Percentiles rank a stretch among this genome's conserved stretches.
Conservation (phyloP, 2,113 vertebrate genomes). For the Poicephalus meyeri region DNA sequence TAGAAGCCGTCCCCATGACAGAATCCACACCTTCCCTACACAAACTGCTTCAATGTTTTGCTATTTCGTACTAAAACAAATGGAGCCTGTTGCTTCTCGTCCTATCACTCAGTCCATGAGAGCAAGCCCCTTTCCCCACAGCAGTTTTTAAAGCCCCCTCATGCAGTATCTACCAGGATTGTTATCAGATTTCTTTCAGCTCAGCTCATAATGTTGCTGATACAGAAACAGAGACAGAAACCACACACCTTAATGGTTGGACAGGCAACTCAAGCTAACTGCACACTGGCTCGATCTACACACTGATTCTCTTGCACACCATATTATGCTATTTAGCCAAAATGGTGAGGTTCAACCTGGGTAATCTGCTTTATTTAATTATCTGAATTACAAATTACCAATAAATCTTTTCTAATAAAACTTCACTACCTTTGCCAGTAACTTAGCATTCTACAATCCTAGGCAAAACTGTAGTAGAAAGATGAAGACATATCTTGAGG, state of each 20-base stretch:
- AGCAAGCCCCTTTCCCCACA: not conserved
- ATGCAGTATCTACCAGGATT: rapidly evolving
- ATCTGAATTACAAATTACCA: not conserved
- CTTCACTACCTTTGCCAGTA: not conserved
- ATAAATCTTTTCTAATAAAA: not conserved
- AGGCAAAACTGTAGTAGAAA: not conserved
- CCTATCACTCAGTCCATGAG: not conserved
- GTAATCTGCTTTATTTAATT: not conserved
- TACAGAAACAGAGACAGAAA: not conserved
- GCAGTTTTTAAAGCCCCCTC: not conserved
- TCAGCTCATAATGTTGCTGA: not conserved
- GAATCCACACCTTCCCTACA: not conserved
- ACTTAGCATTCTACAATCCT: not conserved
- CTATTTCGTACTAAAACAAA: not conserved
- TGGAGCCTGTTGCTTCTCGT: not conserved
- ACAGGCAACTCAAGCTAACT: not conserved
- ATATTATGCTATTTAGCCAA: not conserved
- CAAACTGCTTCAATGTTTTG: not conserved
- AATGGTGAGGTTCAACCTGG: not conserved
- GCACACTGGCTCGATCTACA: not conserved
- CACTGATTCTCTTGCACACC: not conserved
- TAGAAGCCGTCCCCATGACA: not conserved
- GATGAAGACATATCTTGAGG: not conserved
- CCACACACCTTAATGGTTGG: not conserved
- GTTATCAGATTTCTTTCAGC: not conserved